A percentile compares a stretch with the other conserved stretches of the same genome.
These are phyloP conservation scores for Erebia ligea DNA, from an alignment of 2,888 invertebrate genomes.

Conservation along the genomic window DNA sequence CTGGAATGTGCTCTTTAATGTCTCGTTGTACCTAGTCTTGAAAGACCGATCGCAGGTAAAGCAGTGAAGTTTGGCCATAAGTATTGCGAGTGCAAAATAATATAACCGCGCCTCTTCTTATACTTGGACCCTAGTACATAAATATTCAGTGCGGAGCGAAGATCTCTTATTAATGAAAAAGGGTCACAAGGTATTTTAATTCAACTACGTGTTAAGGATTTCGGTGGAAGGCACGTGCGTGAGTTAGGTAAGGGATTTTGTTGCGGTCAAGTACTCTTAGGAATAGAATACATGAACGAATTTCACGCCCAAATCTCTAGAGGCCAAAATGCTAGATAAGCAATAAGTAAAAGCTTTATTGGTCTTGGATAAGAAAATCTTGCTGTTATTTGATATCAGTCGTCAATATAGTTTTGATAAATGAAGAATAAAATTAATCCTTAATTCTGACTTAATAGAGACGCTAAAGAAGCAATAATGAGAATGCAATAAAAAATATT, in stretches of 20 bases:
- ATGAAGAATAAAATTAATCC: too few relatives aligned
- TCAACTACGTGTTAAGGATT: constrained; percentile 82
- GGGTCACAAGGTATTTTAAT: constrained; percentile 83
- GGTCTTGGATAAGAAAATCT: neutral
- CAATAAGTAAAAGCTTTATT: neutral
- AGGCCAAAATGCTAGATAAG: neutral
- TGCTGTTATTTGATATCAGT: neutral
- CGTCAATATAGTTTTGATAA: too few relatives aligned
- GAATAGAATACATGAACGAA: constrained; percentile 26
- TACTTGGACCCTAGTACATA: constrained; percentile 62
- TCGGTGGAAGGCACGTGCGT: constrained; percentile 58
- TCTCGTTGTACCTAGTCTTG: too few relatives aligned
- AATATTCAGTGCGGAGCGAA: constrained; percentile 80
- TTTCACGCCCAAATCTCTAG: constrained; percentile 8
- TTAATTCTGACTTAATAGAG: too few relatives aligned
- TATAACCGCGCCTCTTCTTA: constrained; percentile 28
- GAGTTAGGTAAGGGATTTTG: constrained; percentile 42
- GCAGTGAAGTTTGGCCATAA: too few relatives aligned
- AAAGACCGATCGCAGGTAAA: too few relatives aligned
- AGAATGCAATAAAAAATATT: too few relatives aligned
- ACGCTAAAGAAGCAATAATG: too few relatives aligned
- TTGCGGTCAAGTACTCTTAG: constrained; percentile 35
- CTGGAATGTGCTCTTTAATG: too few relatives aligned
- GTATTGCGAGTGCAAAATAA: neutral
- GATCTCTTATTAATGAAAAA: constrained; percentile 83